Evolutionary conservation across 2,888 invertebrate genomes (phyloP).

Genomic region (Dolichopus griseipennis): DNA sequence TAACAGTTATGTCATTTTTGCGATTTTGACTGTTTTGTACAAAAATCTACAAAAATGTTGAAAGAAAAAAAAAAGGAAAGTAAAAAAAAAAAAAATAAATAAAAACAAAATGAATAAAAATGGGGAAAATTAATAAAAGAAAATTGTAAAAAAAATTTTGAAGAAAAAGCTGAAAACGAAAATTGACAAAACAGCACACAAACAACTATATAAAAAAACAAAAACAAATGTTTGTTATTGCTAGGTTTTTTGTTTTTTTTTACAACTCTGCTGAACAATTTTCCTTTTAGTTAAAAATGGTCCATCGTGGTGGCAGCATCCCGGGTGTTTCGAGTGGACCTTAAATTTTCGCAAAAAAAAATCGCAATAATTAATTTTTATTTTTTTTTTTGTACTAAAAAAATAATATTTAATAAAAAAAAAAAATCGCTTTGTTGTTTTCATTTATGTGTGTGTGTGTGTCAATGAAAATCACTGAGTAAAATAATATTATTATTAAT

Average conservation of each 20-base stretch:
- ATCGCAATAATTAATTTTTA: background rate
- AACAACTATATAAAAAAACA: too few species aligned
- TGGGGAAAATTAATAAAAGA: background rate
- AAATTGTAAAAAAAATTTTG: background rate
- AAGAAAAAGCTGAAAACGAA: background rate
- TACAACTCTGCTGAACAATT: background rate
- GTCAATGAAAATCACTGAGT: too few species aligned
- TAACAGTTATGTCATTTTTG: conserved; percentile 1
- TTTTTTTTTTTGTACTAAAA: background rate
- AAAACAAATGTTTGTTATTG: too few species aligned
- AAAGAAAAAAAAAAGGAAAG: background rate
- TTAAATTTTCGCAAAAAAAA: background rate
- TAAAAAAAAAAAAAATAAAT: background rate
- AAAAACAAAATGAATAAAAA: background rate
- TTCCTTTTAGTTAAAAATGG: conserved; percentile 40
- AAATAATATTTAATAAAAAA: too few species aligned
- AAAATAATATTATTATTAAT: too few species aligned
- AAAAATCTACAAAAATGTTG: too few species aligned
- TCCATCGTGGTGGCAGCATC: conserved; percentile 41
- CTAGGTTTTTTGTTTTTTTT: too few species aligned
- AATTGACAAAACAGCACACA: too few species aligned
- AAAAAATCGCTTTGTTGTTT: too few species aligned
- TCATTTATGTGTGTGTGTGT: too few species aligned
- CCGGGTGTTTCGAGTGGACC: conserved; percentile 23
- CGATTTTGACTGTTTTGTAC: too few species aligned